Conservation (phyloP, 2,888 invertebrate species). For the Drosophila mulleri region DNA sequence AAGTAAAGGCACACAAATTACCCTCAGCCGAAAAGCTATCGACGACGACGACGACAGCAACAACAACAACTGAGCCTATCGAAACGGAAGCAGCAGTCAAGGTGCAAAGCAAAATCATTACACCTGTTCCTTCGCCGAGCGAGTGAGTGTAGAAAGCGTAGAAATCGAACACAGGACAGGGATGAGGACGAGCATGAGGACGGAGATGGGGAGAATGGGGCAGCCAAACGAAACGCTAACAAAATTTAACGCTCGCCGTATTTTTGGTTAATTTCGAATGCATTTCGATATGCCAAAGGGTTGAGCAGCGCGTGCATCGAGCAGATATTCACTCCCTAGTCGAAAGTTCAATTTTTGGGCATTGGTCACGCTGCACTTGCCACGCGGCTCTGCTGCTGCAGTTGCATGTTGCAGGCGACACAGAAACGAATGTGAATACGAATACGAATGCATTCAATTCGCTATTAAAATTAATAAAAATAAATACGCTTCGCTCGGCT, state of each 20-base stretch:
- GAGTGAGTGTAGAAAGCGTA: slow-evolving; percentile 69
- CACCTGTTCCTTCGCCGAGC: slow-evolving; percentile 66
- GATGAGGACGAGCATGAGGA: background rate
- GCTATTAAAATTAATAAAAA: slow-evolving; percentile 72
- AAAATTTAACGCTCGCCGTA: slow-evolving; percentile 51
- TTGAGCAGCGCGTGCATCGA: slow-evolving; percentile 33
- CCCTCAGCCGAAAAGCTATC: slow-evolving; percentile 59
- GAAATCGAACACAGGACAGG: slow-evolving; percentile 53
- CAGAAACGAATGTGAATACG: slow-evolving; percentile 20
- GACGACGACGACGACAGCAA: slow-evolving; percentile 35
- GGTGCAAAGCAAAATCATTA: slow-evolving; percentile 80
- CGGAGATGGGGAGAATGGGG: slow-evolving; percentile 12
- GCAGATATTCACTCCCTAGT: background rate
- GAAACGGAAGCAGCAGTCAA: slow-evolving; percentile 75
- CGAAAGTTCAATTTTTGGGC: slow-evolving; percentile 44
- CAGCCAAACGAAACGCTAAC: slow-evolving; percentile 26
- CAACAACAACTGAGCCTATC: slow-evolving; percentile 8
- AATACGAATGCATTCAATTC: slow-evolving; percentile 27
- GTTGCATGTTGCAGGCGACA: slow-evolving; percentile 46
- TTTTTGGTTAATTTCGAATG: slow-evolving; percentile 45
- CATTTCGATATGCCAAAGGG: slow-evolving; percentile 38
- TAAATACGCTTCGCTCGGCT: slow-evolving; percentile 53
- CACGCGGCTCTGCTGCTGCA: slow-evolving; percentile 18
- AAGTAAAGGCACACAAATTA: slow-evolving; percentile 70
- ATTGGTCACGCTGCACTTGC: slow-evolving; percentile 61